Conservation (phyloP, 2,113 vertebrate species). For the Oryzias curvinotus region DNA sequence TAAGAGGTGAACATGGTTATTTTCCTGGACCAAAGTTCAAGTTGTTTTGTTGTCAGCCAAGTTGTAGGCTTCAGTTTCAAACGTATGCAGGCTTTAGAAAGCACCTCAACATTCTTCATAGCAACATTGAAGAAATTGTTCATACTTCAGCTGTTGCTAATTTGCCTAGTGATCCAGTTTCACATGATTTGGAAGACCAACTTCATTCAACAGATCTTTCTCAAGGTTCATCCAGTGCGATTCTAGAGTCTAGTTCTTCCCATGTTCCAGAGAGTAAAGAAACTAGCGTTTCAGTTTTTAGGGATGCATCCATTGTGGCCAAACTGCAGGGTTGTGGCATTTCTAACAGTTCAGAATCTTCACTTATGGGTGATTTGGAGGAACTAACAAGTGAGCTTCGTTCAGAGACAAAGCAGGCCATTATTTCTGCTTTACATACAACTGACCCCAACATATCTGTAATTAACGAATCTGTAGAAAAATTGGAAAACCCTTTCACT, state of each 20-base stretch:
- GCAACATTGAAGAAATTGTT: slow-evolving; percentile 29
- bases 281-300: no score
- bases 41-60: no score
- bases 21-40: no score
- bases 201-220: slow-evolving; percentile 2
- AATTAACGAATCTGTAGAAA: not conserved
- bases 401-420: not conserved
- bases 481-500: not conserved
- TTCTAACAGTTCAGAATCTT: not conserved
- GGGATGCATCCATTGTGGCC: not conserved
- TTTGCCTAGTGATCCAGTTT: slow-evolving; percentile 22
- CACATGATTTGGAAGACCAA: slow-evolving; percentile 10
- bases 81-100: no score
- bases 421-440: not conserved
- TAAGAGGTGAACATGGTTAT: no score
- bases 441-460: not conserved
- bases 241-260: slow-evolving; percentile 10
- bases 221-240: no score
- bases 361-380: not conserved
- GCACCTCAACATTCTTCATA: no score
- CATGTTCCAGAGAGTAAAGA: not conserved
- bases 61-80: no score
- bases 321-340: slow-evolving; percentile 1
- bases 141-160: slow-evolving; percentile 8
- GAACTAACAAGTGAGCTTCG: not conserved